Evolutionary conservation across 2,113 vertebrate genomes (phyloP).

Genomic region (Girardinichthys multiradiatus): DNA sequence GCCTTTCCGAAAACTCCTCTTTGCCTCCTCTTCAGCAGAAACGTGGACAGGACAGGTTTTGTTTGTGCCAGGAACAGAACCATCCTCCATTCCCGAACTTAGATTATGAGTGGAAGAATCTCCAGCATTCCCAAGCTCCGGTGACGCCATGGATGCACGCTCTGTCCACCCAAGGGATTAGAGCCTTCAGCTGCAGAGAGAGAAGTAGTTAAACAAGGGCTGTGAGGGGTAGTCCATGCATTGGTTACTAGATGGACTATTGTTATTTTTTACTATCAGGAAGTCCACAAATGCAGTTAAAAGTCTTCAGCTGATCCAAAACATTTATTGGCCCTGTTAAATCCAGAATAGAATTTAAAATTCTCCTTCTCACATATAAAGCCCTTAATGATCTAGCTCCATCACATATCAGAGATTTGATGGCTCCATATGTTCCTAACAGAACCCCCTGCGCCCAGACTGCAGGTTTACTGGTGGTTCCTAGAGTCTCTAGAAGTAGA

Average conservation of each 20-base stretch:
- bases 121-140: conserved; percentile 71
- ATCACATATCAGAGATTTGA: too few relatives aligned
- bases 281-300: not conserved
- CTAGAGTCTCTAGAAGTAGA: too few relatives aligned
- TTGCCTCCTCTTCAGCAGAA: conserved; percentile 79
- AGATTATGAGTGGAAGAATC: conserved; percentile 82
- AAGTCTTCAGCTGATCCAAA: not conserved
- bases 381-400: too few relatives aligned
- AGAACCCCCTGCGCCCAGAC: too few relatives aligned
- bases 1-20: conserved; percentile 86
- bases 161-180: conserved; percentile 58
- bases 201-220: not conserved
- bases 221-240: not conserved
- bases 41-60: conserved; percentile 73
- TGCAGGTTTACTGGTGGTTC: too few relatives aligned
- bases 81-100: conserved; percentile 81
- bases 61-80: conserved; percentile 64
- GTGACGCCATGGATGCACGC: conserved; percentile 62
- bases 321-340: too few relatives aligned
- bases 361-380: too few relatives aligned
- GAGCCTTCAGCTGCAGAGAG: conserved; percentile 31
- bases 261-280: not conserved
- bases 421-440: too few relatives aligned
- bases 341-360: too few relatives aligned
- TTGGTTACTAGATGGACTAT: not conserved